These are phyloP conservation scores for Stichodactyla mertensii DNA, from an alignment of 64 coral and sea anemone species.

Conservation along the genomic window DNA sequence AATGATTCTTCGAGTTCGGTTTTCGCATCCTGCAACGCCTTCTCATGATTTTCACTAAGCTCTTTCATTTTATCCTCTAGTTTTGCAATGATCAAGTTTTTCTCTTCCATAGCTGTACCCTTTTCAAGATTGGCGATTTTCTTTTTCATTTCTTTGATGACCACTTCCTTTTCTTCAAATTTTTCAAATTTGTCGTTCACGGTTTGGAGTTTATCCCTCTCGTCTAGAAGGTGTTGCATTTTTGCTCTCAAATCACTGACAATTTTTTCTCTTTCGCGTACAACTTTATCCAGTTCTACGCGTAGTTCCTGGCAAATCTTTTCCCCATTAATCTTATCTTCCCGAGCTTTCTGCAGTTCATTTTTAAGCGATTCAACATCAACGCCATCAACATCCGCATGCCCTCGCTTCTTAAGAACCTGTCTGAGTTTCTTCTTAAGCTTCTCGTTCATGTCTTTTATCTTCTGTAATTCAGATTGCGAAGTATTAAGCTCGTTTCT, in stretches of 20 bases:
- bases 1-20: conserved; percentile 1
- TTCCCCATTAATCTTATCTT: conserved; percentile 47
- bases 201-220: conserved; percentile 26
- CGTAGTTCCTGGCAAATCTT: conserved; percentile 47
- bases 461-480: conserved; percentile 36
- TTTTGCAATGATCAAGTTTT: background rate
- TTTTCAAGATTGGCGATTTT: conserved; percentile 5
- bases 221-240: conserved; percentile 17
- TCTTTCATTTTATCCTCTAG: conserved; percentile 11
- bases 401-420: conserved; percentile 37
- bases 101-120: conserved; percentile 22
- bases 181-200: conserved; percentile 37
- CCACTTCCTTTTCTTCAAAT: conserved; percentile 51
- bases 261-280: conserved; percentile 42
- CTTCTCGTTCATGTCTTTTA: conserved; percentile 46
- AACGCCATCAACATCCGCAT: conserved; percentile 20
- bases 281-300: conserved; percentile 48
- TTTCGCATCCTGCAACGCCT: background rate
- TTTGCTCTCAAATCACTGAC: conserved; percentile 34
- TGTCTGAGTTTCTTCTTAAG: conserved; percentile 41
- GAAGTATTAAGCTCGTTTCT: conserved; percentile 33
- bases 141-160: conserved; percentile 3
- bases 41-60: background rate
- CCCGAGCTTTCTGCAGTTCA: conserved; percentile 35
- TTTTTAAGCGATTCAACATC: conserved; percentile 12